A percentile compares a stretch with the other conserved stretches of the same genome.
phyloP scores from a whole-genome alignment of 2,113 vertebrate genomes.

The Callorhinus ursinus region DNA sequence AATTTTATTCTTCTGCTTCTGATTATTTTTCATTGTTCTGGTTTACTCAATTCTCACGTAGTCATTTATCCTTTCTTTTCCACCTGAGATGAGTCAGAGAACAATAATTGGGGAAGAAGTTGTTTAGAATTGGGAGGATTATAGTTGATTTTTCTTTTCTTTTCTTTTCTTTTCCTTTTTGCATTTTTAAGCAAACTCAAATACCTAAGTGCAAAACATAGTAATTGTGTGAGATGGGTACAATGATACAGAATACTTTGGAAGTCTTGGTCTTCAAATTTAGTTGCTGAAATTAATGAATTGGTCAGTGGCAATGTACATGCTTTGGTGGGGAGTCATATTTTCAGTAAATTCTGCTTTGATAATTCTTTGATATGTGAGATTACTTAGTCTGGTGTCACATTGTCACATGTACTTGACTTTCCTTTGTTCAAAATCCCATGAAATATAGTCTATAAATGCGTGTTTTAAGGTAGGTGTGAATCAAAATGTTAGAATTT shows the following conservation, averaged over 20 bases:
- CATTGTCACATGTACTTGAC: neutral
- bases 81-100: neutral
- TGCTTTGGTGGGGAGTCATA: neutral
- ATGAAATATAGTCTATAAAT: neutral
- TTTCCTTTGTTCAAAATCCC: neutral
- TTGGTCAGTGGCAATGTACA: neutral
- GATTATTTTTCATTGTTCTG: neutral
- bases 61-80: neutral
- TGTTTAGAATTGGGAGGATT: neutral
- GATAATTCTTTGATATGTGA: neutral
- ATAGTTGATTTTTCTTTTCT: neutral
- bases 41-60: neutral
- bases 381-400: neutral
- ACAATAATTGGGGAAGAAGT: neutral
- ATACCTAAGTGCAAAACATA: neutral
- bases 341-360: neutral
- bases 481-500: neutral
- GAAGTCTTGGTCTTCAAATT: neutral
- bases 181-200: neutral
- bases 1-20: neutral
- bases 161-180: neutral
- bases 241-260: neutral
- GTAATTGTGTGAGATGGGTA: neutral
- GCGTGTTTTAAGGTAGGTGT: neutral
- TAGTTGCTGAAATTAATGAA: neutral